Evolutionary conservation across 2,113 vertebrate species (phyloP).

Genomic region (Silurus meridionalis): DNA sequence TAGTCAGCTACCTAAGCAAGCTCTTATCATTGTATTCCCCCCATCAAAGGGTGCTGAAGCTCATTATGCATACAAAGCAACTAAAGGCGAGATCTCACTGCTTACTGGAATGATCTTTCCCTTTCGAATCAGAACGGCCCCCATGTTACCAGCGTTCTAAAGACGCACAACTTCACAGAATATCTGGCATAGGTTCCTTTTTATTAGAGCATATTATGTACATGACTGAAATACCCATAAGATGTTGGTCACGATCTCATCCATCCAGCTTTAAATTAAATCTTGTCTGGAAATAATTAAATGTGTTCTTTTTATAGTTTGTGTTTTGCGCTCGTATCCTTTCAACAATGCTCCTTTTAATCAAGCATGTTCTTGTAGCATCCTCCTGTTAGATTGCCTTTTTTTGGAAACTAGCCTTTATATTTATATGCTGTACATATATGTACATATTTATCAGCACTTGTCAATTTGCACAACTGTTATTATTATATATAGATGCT

Average conservation of each 20-base stretch:
- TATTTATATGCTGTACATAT: background rate
- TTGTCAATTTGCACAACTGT: too few relatives aligned
- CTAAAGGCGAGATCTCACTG: background rate
- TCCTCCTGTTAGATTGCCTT: background rate
- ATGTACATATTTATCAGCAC: too few relatives aligned
- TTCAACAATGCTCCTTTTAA: background rate
- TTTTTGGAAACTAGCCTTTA: background rate
- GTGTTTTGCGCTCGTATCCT: background rate
- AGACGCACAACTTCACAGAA: background rate
- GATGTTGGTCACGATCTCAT: background rate
- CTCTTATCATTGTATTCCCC: background rate
- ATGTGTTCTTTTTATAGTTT: background rate
- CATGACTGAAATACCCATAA: background rate
- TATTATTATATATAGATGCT: too few relatives aligned
- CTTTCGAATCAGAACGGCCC: background rate
- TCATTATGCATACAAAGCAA: background rate
- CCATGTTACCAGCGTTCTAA: background rate
- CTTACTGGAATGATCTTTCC: background rate
- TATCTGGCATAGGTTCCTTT: background rate
- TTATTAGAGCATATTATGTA: background rate
- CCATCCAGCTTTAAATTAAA: background rate
- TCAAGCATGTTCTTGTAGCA: background rate
- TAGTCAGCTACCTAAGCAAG: constrained; percentile 6
- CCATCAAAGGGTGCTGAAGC: background rate
- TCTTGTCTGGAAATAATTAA: background rate